phyloP scores from a whole-genome alignment of 2,888 invertebrate genomes.

The Xanthorhoe spadicearia region DNA sequence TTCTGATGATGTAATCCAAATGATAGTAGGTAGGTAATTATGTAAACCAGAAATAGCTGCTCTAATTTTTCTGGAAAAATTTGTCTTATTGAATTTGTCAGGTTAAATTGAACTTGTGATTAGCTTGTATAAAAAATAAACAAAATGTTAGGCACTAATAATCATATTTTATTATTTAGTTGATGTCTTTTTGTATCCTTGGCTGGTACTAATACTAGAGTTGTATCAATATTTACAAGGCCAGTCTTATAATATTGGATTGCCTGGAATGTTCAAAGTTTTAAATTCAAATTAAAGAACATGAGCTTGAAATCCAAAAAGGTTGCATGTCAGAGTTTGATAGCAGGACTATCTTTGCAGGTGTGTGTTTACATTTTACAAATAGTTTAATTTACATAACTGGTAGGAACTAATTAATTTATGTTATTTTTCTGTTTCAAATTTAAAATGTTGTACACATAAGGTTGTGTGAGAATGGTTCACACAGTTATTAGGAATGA shows the following conservation, averaged over 20 bases:
- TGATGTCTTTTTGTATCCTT: constrained; percentile 13
- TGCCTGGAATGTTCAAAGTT: neutral
- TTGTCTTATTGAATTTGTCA: neutral
- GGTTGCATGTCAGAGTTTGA: neutral
- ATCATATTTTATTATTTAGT: neutral
- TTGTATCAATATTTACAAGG: constrained; percentile 20
- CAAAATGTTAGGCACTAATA: neutral
- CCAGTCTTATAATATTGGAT: constrained; percentile 8
- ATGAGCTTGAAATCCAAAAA: neutral
- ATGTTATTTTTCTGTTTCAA: neutral
- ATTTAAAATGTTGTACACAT: neutral
- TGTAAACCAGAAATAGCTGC: constrained; percentile 18
- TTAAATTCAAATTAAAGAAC: neutral
- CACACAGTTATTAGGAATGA: constrained; percentile 18
- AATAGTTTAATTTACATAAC: neutral
- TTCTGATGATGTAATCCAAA: constrained; percentile 14
- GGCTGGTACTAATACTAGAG: constrained; percentile 3
- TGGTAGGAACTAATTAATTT: neutral
- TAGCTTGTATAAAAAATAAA: neutral
- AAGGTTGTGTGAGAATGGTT: constrained; percentile 5
- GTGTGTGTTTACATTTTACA: neutral
- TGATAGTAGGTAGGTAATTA: constrained; percentile 15
- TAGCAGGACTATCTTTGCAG: neutral
- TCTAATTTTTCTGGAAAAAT: constrained; percentile 11
- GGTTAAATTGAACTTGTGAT: neutral